These are phyloP conservation scores for Macrosiphum euphorbiae DNA, from an alignment of 2,888 invertebrate species.

Conservation along the genomic window DNA sequence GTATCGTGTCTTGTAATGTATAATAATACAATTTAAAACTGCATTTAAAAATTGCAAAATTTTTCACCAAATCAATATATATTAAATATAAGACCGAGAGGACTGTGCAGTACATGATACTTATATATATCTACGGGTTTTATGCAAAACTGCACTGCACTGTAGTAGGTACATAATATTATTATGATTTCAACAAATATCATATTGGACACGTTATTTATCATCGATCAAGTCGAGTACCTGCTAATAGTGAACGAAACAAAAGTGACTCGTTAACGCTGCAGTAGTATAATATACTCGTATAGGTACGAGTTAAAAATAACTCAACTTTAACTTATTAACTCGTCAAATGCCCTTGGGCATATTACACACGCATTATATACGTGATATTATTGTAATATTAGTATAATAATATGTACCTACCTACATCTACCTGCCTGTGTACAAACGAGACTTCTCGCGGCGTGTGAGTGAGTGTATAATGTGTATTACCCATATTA, in stretches of 20 bases:
- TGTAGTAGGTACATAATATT: rapidly evolving
- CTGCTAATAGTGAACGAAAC: not conserved
- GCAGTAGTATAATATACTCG: not conserved
- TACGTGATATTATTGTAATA: not conserved
- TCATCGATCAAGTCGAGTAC: not conserved
- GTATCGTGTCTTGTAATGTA: not conserved
- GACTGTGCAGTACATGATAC: not conserved
- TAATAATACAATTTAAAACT: not conserved
- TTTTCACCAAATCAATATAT: not conserved
- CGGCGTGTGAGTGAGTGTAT: not conserved
- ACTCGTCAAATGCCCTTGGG: constrained; percentile 12
- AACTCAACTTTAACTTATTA: constrained; percentile 13
- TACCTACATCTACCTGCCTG: not conserved
- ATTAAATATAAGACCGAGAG: not conserved
- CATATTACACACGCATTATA: not conserved
- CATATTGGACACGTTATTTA: not conserved
- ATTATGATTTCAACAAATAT: not conserved
- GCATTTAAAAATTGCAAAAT: not conserved
- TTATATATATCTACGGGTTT: not conserved
- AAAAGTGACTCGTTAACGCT: not conserved
- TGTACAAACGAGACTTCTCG: not conserved
- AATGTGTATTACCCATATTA: not conserved
- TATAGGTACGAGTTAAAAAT: not conserved
- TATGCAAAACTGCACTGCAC: not conserved
- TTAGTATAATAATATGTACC: not conserved